Evolutionary conservation across 1,140 invertebrate species (phyloP), one percentile per base, ranked within the genome.

Genomic region (Bombus waltoni): DNA sequence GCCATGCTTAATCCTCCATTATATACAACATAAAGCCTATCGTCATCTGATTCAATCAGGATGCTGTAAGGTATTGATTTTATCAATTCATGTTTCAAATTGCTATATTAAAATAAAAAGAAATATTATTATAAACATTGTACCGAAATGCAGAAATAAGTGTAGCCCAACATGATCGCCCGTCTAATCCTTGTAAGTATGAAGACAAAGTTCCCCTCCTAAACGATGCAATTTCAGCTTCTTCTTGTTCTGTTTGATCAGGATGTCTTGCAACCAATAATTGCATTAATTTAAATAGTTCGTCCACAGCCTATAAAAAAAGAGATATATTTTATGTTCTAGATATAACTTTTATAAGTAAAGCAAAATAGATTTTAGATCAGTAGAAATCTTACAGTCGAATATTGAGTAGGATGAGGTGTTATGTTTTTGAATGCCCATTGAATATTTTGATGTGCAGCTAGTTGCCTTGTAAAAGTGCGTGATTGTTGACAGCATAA

Each of bases 351-450:
- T 35, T n/a, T 25, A 25, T 4, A 28, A 68, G 22, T 18, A 62
- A 73, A 53, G 47, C 47, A 53, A 35, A 59, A 25, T 71, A 59
- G 18, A 38, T 3, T 32, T 40, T 42, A 59, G 42, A 35, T 38
- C 13, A n/a, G 40, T 38, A n/a, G 35, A 53, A 70, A 83, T 94
- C 95, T 96, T 94, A 97, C 97, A 38, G 96, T 96, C 65, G 97
- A 97, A 95, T 99, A 99, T 91, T 99, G 98, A 42, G 98, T 98
- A 32, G 98, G 98, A 96, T 98, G 98, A 28, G 98, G 98, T 35
- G 98, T 98, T 79, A 99, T 99, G 93, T 99, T 99, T 92, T 99
- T 98, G 94, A 99, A 99, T 73, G 98, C 98, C 98, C 98, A 99
- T 93, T 98, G 98, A 66, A 99, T 97, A 95, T 99, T 99, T 95